phyloP scores from a whole-genome alignment of 2,888 invertebrate species.

The Cantharis lateralis region DNA sequence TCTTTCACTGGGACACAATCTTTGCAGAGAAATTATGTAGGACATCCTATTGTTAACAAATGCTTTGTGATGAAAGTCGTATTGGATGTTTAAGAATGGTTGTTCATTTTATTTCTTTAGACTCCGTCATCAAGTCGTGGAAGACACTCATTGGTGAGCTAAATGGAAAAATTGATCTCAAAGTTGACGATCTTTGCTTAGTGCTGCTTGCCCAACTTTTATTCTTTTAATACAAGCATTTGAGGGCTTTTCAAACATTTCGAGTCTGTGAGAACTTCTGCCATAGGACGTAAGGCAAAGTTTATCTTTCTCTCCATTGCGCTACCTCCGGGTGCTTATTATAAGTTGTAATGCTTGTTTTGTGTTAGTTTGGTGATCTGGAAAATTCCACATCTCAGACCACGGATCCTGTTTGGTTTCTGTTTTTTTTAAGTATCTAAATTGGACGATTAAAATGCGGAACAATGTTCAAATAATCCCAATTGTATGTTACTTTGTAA shows the following conservation, averaged over 20 bases:
- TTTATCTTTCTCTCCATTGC: not conserved
- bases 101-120: not conserved
- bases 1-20: not conserved
- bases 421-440: not conserved
- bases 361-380: not conserved
- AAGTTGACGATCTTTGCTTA: not conserved
- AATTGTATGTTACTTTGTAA: not conserved
- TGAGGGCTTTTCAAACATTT: not conserved
- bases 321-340: not conserved
- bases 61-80: not conserved
- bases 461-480: not conserved
- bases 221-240: not conserved
- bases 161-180: not conserved
- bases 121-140: not conserved
- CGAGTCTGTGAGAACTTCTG: not conserved
- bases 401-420: not conserved
- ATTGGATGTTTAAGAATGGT: not conserved
- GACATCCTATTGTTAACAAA: not conserved
- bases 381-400: not conserved
- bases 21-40: not conserved
- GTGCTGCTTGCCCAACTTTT: not conserved
- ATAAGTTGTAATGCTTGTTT: not conserved
- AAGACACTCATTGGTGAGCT: not conserved
- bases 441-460: not conserved
- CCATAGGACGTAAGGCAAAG: not conserved